These are phyloP conservation scores for Pristionchus maxplancki DNA, from an alignment of 2,888 invertebrate genomes.

Conservation along the genomic window DNA sequence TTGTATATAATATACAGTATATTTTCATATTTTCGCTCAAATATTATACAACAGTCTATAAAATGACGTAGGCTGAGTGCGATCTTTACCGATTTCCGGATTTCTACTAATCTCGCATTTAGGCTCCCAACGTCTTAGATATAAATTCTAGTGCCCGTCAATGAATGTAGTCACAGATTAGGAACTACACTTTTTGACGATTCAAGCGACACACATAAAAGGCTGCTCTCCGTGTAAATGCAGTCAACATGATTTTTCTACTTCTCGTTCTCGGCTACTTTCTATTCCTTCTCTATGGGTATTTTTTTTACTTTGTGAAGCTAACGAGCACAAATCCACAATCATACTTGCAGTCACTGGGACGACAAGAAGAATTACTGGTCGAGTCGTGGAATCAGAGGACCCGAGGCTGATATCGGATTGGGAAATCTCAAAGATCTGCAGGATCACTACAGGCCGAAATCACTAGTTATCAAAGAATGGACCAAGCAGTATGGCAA, in stretches of 20 bases:
- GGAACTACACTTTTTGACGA: background rate
- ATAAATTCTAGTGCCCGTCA: background rate
- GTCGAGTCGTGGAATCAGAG: conserved; percentile 65
- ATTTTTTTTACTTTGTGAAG: background rate
- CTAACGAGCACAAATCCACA: background rate
- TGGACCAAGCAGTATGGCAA: conserved; percentile 68
- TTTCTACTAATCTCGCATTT: too few relatives aligned
- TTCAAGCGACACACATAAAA: background rate
- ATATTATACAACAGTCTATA: too few relatives aligned
- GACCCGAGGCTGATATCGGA: conserved; percentile 62
- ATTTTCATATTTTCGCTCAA: too few relatives aligned
- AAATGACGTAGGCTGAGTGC: too few relatives aligned
- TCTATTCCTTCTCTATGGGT: background rate
- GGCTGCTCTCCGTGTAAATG: background rate
- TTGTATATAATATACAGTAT: too few relatives aligned
- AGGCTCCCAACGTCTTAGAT: too few relatives aligned
- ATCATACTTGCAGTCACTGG: conserved; percentile 46
- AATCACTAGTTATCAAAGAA: conserved; percentile 56
- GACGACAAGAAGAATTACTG: conserved; percentile 63
- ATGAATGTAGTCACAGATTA: background rate
- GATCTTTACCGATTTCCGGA: too few relatives aligned
- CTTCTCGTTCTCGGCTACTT: background rate
- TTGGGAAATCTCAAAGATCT: conserved; percentile 63
- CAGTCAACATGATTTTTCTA: background rate
- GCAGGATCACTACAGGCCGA: conserved; percentile 56